These are phyloP conservation scores for Anguilla obscura DNA, from an alignment of 2,797 vertebrate species.

Conservation along the genomic window DNA sequence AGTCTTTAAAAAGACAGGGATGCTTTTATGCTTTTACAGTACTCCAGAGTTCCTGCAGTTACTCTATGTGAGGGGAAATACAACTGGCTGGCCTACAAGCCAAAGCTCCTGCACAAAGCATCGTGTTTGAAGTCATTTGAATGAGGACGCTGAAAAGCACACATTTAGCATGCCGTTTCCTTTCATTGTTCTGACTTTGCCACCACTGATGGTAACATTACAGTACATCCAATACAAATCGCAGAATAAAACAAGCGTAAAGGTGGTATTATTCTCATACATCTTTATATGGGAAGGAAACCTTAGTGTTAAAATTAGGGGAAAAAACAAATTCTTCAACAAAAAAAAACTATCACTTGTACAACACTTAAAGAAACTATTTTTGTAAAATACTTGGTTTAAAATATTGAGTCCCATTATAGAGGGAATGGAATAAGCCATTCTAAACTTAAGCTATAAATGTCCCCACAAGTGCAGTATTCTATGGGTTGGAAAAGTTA, in stretches of 20 bases:
- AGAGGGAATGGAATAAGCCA: neutral
- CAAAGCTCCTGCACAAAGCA: neutral
- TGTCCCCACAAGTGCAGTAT: neutral
- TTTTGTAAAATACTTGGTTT: conserved; percentile 10
- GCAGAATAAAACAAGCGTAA: neutral
- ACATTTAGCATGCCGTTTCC: neutral
- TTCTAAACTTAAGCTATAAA: conserved; percentile 1
- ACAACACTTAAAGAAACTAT: neutral
- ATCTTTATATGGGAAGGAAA: neutral
- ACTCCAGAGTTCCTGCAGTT: neutral
- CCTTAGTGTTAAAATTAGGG: neutral
- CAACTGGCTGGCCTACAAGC: neutral
- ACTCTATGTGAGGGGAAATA: neutral
- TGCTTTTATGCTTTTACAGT: neutral
- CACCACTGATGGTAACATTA: neutral
- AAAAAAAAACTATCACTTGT: neutral
- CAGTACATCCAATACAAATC: neutral
- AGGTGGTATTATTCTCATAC: neutral
- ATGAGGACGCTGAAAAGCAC: neutral
- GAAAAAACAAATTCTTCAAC: neutral
- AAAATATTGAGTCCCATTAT: neutral
- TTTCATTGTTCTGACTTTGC: neutral
- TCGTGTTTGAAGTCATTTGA: neutral
- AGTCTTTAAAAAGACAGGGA: neutral
- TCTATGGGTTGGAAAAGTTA: neutral